Evolutionary conservation across 1,140 invertebrate species (phyloP).

Genomic region (Hyles vespertilio): DNA sequence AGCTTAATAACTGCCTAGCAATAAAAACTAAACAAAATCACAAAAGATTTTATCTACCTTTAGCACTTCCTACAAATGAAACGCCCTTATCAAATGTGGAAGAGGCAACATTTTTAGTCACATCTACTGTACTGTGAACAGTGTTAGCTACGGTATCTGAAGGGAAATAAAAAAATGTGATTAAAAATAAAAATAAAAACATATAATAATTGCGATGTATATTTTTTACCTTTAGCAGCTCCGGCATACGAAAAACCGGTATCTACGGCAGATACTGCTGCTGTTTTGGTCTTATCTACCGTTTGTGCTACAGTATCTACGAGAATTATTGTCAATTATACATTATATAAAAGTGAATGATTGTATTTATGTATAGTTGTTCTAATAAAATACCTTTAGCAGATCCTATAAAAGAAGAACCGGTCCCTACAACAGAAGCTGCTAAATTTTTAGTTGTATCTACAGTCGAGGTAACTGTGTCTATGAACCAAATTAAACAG

Average conservation of each 20-base stretch:
- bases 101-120: constrained; percentile 47
- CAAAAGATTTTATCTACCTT: constrained; percentile 32
- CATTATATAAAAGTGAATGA: constrained; percentile 5
- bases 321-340: constrained; percentile 1
- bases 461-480: constrained; percentile 12
- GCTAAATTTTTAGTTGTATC: constrained; percentile 46
- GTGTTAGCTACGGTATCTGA: constrained; percentile 28
- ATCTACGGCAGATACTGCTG: too few species aligned
- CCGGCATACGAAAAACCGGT: too few species aligned
- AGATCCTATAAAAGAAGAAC: constrained; percentile 29
- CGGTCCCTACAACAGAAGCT: constrained; percentile 39
- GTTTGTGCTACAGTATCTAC: constrained; percentile 21
- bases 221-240: too few species aligned
- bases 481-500: not conserved
- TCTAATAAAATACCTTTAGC: constrained; percentile 34
- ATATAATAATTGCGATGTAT: not conserved
- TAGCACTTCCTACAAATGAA: constrained; percentile 39
- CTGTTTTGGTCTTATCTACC: constrained; percentile 5
- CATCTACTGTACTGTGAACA: constrained; percentile 40
- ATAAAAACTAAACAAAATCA: not conserved
- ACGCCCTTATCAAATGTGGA: constrained; percentile 44
- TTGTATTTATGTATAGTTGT: not conserved
- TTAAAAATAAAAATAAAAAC: not conserved
- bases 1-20: not conserved
- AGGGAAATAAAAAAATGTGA: constrained; percentile 3